phyloP scores from a whole-genome alignment of 2,797 vertebrate genomes.

The Phataginus tetradactyla region DNA sequence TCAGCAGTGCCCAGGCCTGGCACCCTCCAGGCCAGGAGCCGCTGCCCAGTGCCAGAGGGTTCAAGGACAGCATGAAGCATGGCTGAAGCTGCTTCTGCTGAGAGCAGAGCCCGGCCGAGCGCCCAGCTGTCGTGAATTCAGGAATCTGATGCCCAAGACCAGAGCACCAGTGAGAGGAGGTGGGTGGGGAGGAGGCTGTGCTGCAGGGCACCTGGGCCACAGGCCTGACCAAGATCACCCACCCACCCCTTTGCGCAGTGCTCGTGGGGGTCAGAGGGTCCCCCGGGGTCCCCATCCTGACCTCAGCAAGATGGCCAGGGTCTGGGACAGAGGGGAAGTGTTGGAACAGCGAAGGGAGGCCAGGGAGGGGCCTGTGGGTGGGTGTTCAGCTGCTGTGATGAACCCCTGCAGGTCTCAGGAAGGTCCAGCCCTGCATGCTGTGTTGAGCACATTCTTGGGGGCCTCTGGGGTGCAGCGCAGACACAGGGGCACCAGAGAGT shows the following conservation, averaged over 20 bases:
- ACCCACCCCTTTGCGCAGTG: background rate
- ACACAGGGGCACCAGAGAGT: background rate
- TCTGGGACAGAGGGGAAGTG: background rate
- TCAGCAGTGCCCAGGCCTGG: background rate
- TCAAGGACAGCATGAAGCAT: fast-evolving
- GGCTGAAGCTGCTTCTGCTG: fast-evolving
- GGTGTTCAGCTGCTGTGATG: fast-evolving
- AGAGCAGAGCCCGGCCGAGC: background rate
- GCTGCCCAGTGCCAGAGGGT: fast-evolving
- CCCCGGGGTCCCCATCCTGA: fast-evolving
- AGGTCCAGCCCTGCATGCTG: fast-evolving
- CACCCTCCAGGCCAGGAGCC: background rate
- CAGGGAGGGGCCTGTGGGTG: fast-evolving
- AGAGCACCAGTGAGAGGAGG: fast-evolving
- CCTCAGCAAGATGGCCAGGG: background rate
- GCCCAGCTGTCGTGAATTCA: fast-evolving
- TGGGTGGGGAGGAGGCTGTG: too few species aligned
- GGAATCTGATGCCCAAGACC: fast-evolving
- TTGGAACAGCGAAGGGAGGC: fast-evolving
- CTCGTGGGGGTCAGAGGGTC: background rate
- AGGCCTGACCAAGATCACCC: background rate
- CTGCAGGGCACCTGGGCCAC: too few species aligned
- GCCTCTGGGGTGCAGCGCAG: fast-evolving
- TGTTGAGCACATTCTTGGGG: fast-evolving
- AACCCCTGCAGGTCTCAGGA: too few species aligned